Evolutionary conservation across 2,888 invertebrate genomes (phyloP).

Genomic region (Limnephilus auricula): DNA sequence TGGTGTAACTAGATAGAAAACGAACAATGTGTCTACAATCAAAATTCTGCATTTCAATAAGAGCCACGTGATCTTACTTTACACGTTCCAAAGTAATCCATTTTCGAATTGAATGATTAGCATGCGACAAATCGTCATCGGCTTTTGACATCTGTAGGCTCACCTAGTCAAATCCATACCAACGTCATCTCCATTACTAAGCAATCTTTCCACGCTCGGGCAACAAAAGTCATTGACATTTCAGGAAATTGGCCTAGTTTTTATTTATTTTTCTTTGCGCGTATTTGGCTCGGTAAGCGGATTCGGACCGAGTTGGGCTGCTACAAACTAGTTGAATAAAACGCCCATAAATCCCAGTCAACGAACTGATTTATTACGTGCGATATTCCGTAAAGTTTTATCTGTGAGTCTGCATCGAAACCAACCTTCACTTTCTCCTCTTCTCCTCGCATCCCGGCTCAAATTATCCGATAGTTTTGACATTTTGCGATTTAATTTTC

Average conservation of each 20-base stretch:
- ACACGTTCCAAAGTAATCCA: no score
- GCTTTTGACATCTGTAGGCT: neutral
- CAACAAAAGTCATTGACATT: constrained; percentile 14
- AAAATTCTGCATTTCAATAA: no score
- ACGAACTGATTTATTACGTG: constrained; percentile 61
- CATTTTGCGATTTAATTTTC: neutral
- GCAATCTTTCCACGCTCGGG: neutral
- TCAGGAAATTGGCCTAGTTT: constrained; percentile 31
- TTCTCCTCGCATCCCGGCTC: neutral
- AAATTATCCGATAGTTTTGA: constrained; percentile 2
- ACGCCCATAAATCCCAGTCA: constrained; percentile 58
- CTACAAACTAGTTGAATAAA: constrained; percentile 54
- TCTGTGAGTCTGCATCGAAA: constrained; percentile 56
- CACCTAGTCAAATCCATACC: neutral
- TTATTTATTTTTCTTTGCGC: constrained; percentile 32
- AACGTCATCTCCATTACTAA: neutral
- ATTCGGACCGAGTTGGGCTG: constrained; percentile 20
- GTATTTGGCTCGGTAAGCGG: constrained; percentile 9
- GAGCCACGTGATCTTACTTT: no score
- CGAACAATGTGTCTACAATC: no score
- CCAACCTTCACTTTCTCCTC: neutral
- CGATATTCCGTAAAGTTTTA: constrained; percentile 56
- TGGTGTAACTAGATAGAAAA: no score
- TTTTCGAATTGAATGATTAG: no score
- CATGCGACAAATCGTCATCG: no score